Percentiles rank a stretch among this genome's conserved stretches.
These are phyloP conservation scores for Triplophysa bombifrons DNA, from an alignment of 2,797 vertebrate genomes.

Conservation along the genomic window DNA sequence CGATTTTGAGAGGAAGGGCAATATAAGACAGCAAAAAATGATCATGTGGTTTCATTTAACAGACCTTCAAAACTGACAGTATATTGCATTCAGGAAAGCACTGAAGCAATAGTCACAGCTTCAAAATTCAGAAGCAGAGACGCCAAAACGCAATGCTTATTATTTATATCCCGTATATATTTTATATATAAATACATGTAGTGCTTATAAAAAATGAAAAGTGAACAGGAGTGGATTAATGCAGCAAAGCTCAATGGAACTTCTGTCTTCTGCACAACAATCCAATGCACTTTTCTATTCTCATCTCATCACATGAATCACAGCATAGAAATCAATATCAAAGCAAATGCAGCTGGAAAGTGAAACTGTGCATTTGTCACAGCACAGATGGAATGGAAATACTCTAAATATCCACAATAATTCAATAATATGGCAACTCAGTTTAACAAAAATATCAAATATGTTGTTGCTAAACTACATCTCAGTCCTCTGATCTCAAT, in stretches of 20 bases:
- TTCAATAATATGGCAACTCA: neutral
- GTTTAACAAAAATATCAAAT: neutral
- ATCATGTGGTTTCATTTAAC: neutral
- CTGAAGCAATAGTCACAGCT: neutral
- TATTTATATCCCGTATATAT: neutral
- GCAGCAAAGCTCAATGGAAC: neutral
- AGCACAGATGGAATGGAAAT: neutral
- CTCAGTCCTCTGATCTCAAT: neutral
- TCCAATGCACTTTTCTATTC: neutral
- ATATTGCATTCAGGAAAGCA: neutral
- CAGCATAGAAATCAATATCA: neutral
- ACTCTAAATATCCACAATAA: neutral
- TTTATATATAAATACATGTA: neutral
- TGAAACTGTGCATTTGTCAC: neutral
- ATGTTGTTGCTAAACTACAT: neutral
- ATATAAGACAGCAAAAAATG: neutral
- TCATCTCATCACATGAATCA: conserved; percentile 5
- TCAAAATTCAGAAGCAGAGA: neutral
- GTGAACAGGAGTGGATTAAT: neutral
- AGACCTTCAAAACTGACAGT: neutral
- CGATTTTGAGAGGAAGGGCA: neutral
- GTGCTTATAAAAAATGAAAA: neutral
- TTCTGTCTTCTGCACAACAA: neutral
- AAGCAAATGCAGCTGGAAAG: neutral
- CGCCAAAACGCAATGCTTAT: neutral